A percentile compares a stretch with the other conserved stretches of the same genome.
These are phyloP conservation scores for Amiota communis DNA, from an alignment of 2,888 invertebrate genomes.

Conservation along the genomic window DNA sequence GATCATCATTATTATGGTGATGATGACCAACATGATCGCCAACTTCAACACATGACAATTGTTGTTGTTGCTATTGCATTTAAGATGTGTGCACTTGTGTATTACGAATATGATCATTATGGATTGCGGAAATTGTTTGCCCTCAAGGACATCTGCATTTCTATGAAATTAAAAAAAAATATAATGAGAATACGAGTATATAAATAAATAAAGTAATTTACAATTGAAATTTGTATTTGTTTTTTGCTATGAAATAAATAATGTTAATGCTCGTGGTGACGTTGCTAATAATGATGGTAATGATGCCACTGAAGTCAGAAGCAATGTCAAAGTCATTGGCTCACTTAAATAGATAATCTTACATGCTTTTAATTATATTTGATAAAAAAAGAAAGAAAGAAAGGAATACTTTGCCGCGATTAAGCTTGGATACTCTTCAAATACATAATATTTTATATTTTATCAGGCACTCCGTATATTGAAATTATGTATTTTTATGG, in stretches of 20 bases:
- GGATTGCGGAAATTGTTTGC: constrained; percentile 54
- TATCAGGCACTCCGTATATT: no score
- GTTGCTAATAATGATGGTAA: not conserved
- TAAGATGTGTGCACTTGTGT: not conserved
- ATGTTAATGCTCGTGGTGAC: not conserved
- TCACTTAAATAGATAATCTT: not conserved
- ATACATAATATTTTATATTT: no score
- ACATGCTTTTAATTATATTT: no score
- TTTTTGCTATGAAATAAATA: constrained; percentile 19
- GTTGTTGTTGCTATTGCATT: constrained; percentile 38
- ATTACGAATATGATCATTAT: not conserved
- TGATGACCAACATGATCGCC: not conserved
- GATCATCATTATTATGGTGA: not conserved
- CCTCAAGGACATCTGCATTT: constrained; percentile 27
- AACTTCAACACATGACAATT: not conserved
- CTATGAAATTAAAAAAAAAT: not conserved
- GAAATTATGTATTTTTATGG: no score
- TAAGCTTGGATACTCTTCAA: no score
- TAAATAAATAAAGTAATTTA: not conserved
- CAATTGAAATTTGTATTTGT: constrained; percentile 15
- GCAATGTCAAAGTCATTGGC: constrained; percentile 42
- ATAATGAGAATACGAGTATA: not conserved
- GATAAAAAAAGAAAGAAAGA: no score
- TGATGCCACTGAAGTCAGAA: constrained; percentile 5
- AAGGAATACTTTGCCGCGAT: no score